These are phyloP conservation scores for Pelecanus crispus DNA, from an alignment of 2,113 vertebrate genomes.

Conservation along the genomic window DNA sequence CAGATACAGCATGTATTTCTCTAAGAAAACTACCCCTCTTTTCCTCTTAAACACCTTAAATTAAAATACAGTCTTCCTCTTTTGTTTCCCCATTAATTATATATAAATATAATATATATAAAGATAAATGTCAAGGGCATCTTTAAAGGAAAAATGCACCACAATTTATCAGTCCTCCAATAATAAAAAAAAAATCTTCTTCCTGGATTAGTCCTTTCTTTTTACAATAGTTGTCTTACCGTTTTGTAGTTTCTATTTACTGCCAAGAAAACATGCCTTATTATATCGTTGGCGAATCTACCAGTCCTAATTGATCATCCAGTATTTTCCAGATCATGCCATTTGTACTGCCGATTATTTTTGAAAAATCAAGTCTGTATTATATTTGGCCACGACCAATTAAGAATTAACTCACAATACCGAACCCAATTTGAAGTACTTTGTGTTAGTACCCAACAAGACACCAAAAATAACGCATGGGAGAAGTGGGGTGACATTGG, in stretches of 20 bases:
- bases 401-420: neutral
- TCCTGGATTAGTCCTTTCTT: neutral
- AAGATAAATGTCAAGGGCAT: neutral
- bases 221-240: neutral
- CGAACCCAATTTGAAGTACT: neutral
- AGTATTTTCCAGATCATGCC: neutral
- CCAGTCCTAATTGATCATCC: neutral
- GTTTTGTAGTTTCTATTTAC: neutral
- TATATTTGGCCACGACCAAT: neutral
- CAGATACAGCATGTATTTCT: neutral
- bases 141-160: neutral
- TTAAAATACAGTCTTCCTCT: neutral
- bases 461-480: neutral
- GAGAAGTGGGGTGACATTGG: neutral
- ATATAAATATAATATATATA: neutral
- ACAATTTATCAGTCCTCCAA: neutral
- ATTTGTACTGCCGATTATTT: neutral
- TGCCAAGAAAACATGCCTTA: neutral
- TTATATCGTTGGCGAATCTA: neutral
- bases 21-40: neutral
- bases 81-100: neutral
- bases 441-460: neutral
- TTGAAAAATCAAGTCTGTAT: neutral
- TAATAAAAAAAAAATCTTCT: neutral
- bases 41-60: neutral